Conservation (phyloP, 2,888 invertebrate species). For the Aphodius sticticus region DNA sequence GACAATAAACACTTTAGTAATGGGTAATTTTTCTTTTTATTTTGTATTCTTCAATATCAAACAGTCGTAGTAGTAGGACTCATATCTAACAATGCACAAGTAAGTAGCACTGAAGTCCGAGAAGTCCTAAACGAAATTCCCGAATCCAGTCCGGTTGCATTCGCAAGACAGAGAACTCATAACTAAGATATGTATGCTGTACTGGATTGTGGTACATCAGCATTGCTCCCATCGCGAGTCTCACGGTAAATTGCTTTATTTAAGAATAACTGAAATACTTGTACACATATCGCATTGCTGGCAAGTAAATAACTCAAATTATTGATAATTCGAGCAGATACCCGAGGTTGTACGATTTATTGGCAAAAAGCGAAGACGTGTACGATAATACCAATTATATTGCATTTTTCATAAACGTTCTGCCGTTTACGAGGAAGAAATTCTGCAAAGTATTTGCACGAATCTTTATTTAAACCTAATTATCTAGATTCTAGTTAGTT, state of each 20-base stretch:
- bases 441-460: background rate
- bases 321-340: constrained; percentile 28
- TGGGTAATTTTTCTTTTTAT: too few relatives aligned
- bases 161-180: background rate
- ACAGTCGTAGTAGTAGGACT: constrained; percentile 5
- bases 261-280: constrained; percentile 32
- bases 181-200: background rate
- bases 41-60: background rate
- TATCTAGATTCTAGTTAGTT: background rate
- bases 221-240: constrained; percentile 17
- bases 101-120: background rate
- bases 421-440: background rate
- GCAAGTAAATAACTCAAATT: constrained; percentile 30
- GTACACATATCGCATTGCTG: constrained; percentile 27
- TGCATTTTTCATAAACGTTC: background rate
- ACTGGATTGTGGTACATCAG: background rate
- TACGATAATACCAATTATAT: constrained; percentile 22
- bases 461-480: background rate
- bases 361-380: constrained; percentile 22
- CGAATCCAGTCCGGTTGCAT: constrained; percentile 19
- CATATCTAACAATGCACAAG: background rate
- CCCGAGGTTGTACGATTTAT: constrained; percentile 12
- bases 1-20: too few relatives aligned
- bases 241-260: constrained; percentile 37
- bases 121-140: constrained; percentile 11